Evolutionary conservation across 1,140 invertebrate genomes (phyloP), one percentile per base, ranked within the genome.

Genomic region (Mactra quadrangularis): DNA sequence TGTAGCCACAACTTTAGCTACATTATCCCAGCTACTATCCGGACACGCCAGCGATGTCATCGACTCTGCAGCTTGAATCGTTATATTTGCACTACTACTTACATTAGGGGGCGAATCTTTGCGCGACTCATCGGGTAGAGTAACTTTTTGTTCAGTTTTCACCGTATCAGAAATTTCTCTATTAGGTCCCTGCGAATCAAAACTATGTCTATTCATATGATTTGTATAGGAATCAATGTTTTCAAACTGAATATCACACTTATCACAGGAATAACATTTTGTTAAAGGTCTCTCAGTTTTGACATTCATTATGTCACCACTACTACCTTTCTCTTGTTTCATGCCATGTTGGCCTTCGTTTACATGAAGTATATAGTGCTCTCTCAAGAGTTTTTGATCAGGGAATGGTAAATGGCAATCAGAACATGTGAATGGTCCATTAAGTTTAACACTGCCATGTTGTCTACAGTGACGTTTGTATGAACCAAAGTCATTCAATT

Each of bases 401-500:
- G 87, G 45, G 60, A 86, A 87, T 52, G 82, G 84, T 25, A 75
- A 59, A 62, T 83, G 84, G 72, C 84, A 87, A 29, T 87, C 85
- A 31, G 79, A 33, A 55, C 84, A 86, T 27, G 66, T 68, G 41
- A 87, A 90, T 17, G 87, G 85, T 29, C 88, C 87, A 33, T 60
- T 71, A 17, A 75, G 72, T 38, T 79, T 62, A 19, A 77, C 66
- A 33, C 86, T 83, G 25, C 87, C 86, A 79, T 91, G 90, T 62
- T 90, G 88, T 3, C 89, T 79, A 71, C 90, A 91, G 55, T 91
- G 90, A 15, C 89, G 83, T 74, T 91, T 91, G 81, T 90, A 91
- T n/a, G 89, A 89, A 25, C 90, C 90, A 87, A 91, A 91, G 62
- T 91, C 90, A 78, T 91, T 91, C 31, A 91, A 71, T 78, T 90